Percentiles rank a stretch among this genome's conserved stretches.
phyloP scores from a whole-genome alignment of 2,797 vertebrate species.

The Scyliorhinus canicula region DNA sequence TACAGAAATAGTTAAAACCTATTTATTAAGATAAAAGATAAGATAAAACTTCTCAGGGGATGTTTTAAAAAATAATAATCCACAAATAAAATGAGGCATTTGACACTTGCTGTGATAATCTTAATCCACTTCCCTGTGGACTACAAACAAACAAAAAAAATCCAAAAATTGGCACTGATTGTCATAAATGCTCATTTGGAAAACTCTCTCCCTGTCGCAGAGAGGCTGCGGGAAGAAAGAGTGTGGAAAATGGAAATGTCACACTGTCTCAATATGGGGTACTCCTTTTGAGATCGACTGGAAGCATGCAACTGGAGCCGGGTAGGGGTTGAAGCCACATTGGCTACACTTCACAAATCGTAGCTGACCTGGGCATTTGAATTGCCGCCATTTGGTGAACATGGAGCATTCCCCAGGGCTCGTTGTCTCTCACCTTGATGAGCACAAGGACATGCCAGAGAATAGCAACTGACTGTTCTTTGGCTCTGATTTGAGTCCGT shows the following conservation, averaged over 20 bases:
- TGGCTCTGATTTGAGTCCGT: not conserved
- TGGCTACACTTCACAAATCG: not conserved
- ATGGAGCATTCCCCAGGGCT: not conserved
- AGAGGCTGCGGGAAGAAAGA: not conserved
- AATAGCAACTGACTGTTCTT: too few relatives aligned
- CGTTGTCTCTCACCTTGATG: not conserved
- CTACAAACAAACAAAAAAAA: not conserved
- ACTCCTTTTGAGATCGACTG: not conserved
- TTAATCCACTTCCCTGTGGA: slow-evolving; percentile 4
- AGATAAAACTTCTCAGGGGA: not conserved
- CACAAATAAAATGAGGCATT: not conserved
- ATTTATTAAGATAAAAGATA: not conserved
- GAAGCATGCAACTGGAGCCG: not conserved
- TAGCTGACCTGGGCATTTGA: not conserved
- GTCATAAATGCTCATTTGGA: not conserved
- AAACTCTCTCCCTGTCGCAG: not conserved
- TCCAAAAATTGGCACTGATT: not conserved
- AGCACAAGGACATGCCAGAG: not conserved
- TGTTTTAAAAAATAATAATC: not conserved
- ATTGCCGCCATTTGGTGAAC: not conserved
- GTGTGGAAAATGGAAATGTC: slow-evolving; percentile 32
- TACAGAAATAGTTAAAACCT: not conserved
- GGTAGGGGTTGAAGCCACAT: not conserved
- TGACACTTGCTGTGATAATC: not conserved
- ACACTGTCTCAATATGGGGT: slow-evolving; percentile 22